Percentiles rank a stretch among this genome's conserved stretches.
Evolutionary conservation across 2,888 invertebrate species (phyloP).

Genomic region (Anodontia alba): DNA sequence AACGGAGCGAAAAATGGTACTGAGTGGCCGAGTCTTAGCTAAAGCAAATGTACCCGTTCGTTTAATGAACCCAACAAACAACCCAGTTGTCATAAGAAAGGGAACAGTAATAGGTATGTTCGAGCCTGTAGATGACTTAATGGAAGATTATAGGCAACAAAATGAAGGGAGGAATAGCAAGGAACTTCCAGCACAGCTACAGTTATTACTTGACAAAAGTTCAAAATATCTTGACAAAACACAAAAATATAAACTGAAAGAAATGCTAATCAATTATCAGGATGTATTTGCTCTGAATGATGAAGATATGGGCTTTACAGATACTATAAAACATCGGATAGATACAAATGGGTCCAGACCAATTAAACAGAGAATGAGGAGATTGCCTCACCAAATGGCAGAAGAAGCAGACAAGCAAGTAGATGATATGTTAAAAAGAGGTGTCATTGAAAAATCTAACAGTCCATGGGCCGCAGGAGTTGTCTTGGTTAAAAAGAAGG

Average conservation of each 20-base stretch:
- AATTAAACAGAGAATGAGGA: constrained; percentile 27
- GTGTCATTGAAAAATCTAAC: constrained; percentile 21
- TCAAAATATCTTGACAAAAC: background rate
- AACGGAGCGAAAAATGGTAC: background rate
- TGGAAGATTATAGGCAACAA: background rate
- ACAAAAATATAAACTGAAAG: background rate
- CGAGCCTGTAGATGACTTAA: constrained; percentile 4
- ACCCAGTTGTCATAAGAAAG: background rate
- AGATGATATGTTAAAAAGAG: constrained; percentile 13
- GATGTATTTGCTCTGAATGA: constrained; percentile 6
- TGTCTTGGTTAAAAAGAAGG: constrained; percentile 23
- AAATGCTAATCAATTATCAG: background rate
- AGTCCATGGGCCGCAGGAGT: constrained; percentile 29
- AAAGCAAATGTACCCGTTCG: constrained; percentile 10
- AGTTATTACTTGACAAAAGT: background rate
- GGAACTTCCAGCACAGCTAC: background rate
- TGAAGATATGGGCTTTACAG: constrained; percentile 23
- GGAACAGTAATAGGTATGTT: background rate
- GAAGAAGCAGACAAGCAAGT: constrained; percentile 33
- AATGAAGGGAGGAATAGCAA: background rate
- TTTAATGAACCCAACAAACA: constrained; percentile 4
- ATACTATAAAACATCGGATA: constrained; percentile 32
- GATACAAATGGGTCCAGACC: constrained; percentile 22
- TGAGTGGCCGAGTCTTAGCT: constrained; percentile 5
- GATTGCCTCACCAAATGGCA: constrained; percentile 19